These are phyloP conservation scores for Typhlomys cinereus DNA, from an alignment of 2,113 vertebrate species.

Conservation along the genomic window DNA sequence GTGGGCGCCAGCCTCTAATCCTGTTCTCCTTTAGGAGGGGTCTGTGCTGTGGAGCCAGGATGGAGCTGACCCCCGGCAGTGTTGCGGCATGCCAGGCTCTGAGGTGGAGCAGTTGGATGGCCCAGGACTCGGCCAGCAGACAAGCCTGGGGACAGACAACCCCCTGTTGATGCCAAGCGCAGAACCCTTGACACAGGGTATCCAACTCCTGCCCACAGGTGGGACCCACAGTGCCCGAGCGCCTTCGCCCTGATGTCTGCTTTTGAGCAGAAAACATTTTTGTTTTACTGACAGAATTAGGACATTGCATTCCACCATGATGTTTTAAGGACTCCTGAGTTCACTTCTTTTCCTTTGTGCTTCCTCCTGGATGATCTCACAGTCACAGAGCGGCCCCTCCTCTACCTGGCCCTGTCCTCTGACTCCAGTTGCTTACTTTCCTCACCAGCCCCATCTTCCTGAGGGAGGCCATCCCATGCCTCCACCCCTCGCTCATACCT, in stretches of 20 bases:
- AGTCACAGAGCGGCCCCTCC: no score
- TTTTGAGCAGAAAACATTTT: rapidly evolving
- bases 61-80: constrained; percentile 87
- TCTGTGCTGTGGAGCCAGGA: constrained; percentile 83
- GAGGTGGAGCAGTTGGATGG: constrained; percentile 89
- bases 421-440: background rate
- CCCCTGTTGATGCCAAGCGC: constrained; percentile 87
- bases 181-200: constrained; percentile 80
- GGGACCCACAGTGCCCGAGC: background rate
- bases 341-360: background rate
- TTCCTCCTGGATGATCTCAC: background rate
- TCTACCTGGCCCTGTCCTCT: background rate
- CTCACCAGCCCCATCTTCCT: no score
- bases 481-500: background rate
- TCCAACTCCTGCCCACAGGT: constrained; percentile 96
- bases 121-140: constrained; percentile 77
- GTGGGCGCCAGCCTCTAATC: background rate
- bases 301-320: rapidly evolving
- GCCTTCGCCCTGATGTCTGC: background rate
- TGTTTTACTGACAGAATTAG: background rate
- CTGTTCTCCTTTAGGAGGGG: constrained; percentile 88
- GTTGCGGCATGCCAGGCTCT: constrained; percentile 89
- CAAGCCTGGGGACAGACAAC: constrained; percentile 85
- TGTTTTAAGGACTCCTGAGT: background rate
- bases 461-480: background rate